Percentiles rank a stretch among this genome's conserved stretches.
Conservation (phyloP, 2,888 invertebrate genomes). For the Mythimna pallens region DNA sequence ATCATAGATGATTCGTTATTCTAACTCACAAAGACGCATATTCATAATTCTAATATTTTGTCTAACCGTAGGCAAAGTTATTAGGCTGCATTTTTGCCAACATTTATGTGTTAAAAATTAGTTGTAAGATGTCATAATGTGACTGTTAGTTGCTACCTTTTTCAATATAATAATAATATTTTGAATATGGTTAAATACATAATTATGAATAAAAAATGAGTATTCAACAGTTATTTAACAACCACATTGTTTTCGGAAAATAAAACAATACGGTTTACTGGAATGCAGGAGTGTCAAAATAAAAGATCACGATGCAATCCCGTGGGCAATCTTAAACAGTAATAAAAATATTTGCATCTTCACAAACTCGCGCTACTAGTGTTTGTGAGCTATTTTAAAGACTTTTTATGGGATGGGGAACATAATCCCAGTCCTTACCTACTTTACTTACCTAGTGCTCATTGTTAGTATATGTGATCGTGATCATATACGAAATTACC, state of each 20-base stretch:
- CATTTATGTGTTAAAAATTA: too few species aligned
- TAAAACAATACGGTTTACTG: neutral
- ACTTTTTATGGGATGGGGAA: neutral
- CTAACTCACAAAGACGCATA: too few species aligned
- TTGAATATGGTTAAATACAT: too few species aligned
- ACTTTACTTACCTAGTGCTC: neutral
- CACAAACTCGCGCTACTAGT: neutral
- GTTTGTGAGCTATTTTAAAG: neutral
- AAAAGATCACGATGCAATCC: neutral
- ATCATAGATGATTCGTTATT: too few species aligned
- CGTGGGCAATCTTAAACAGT: neutral
- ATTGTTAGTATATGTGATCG: neutral
- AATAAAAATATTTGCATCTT: constrained; percentile 23
- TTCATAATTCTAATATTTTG: too few species aligned
- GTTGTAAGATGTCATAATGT: too few species aligned
- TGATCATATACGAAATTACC: too few species aligned
- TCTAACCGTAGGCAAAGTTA: too few species aligned
- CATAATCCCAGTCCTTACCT: neutral
- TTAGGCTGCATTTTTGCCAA: too few species aligned
- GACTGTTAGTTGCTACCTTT: too few species aligned
- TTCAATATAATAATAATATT: too few species aligned
- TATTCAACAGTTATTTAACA: neutral
- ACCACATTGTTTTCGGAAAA: neutral
- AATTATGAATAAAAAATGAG: too few species aligned
- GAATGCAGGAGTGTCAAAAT: constrained; percentile 13